phyloP scores from a whole-genome alignment of 2,113 vertebrate genomes.

The Sprattus sprattus region DNA sequence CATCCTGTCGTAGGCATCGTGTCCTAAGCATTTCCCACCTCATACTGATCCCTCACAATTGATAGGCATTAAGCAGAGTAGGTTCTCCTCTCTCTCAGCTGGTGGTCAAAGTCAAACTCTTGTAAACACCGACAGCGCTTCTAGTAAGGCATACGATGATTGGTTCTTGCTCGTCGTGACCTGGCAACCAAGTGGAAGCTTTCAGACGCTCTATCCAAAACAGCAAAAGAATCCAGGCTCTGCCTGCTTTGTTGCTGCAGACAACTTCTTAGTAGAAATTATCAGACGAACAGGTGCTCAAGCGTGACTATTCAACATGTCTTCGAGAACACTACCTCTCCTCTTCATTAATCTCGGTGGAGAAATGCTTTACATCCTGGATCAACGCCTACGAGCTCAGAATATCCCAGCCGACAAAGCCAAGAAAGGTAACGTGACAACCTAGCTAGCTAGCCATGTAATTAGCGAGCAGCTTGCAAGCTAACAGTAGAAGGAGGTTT shows the following conservation, averaged over 20 bases:
- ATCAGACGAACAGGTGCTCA: not conserved
- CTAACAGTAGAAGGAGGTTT: not conserved
- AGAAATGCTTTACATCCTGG: constrained; percentile 96
- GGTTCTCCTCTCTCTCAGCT: too few species aligned
- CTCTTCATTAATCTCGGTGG: constrained; percentile 95
- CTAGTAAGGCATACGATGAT: constrained; percentile 61
- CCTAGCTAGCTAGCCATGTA: not conserved
- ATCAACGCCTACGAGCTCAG: constrained; percentile 91
- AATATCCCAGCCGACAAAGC: constrained; percentile 92
- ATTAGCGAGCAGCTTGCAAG: not conserved
- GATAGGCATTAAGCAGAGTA: not conserved
- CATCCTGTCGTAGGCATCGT: not conserved
- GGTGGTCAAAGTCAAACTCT: not conserved
- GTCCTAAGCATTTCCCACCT: not conserved
- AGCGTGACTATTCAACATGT: constrained; percentile 69
- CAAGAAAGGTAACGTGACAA: constrained; percentile 81
- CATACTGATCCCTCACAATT: not conserved
- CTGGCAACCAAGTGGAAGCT: constrained; percentile 69
- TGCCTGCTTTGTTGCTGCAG: not conserved
- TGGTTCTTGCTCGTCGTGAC: constrained; percentile 66
- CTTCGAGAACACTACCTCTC: constrained; percentile 82
- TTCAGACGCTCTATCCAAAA: constrained; percentile 19
- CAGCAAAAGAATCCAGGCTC: not conserved
- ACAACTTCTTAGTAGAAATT: not conserved
- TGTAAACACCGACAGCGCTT: not conserved